Percentiles rank a stretch among this genome's conserved stretches.
These are phyloP conservation scores for Oryctolagus cuniculus DNA, from an alignment of 2,113 vertebrate species.

Conservation along the genomic window DNA sequence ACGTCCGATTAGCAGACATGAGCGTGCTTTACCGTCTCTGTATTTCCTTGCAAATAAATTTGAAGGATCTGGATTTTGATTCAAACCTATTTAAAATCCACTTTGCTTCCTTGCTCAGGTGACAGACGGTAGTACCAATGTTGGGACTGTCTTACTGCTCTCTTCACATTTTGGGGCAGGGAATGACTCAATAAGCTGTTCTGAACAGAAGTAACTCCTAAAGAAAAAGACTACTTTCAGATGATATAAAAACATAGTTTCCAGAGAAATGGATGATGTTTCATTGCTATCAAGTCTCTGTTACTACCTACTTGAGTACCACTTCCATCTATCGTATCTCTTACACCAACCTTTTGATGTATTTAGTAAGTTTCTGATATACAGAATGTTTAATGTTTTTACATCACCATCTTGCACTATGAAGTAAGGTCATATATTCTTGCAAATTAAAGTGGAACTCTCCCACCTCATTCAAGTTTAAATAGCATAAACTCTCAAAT, in stretches of 20 bases:
- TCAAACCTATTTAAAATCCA: neutral
- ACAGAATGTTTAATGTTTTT: neutral
- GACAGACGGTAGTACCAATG: too few species aligned
- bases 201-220: neutral
- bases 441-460: neutral
- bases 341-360: neutral
- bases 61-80: neutral
- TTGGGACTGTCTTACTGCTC: too few species aligned
- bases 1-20: neutral
- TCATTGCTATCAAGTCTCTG: neutral
- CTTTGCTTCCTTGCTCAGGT: neutral
- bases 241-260: neutral
- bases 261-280: neutral
- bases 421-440: neutral
- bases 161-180: neutral
- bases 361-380: neutral
- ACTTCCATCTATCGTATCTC: neutral
- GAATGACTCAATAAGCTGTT: neutral
- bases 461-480: neutral
- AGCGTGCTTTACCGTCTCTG: neutral
- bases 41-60: too few species aligned
- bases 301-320: neutral
- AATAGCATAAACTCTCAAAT: neutral
- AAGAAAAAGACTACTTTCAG: neutral
- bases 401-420: neutral